Conservation (phyloP, 2,888 invertebrate genomes). For the Epistrophella euchroma region DNA sequence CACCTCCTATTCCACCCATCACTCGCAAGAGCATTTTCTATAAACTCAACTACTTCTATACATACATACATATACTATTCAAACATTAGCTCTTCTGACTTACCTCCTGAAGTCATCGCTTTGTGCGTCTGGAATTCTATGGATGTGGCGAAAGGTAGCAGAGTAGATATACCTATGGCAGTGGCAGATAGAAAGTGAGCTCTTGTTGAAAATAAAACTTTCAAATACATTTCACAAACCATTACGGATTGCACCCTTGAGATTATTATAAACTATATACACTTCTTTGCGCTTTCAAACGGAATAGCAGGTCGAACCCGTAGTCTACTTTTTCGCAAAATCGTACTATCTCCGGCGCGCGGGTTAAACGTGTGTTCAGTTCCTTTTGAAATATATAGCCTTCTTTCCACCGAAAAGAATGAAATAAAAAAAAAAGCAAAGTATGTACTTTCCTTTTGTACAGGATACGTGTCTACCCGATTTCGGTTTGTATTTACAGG, state of each 20-base stretch:
- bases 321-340: slow-evolving; percentile 26
- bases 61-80: neutral
- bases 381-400: slow-evolving; percentile 15
- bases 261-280: slow-evolving; percentile 44
- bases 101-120: slow-evolving; percentile 48
- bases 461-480: slow-evolving; percentile 39
- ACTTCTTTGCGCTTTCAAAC: slow-evolving; percentile 7
- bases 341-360: slow-evolving; percentile 15
- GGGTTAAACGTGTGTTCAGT: slow-evolving; percentile 35
- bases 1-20: neutral
- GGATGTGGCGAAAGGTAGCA: slow-evolving; percentile 11
- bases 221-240: slow-evolving; percentile 71
- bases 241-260: slow-evolving; percentile 71
- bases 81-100: slow-evolving; percentile 39
- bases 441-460: slow-evolving; percentile 57
- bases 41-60: neutral
- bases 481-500: neutral
- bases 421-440: slow-evolving; percentile 21
- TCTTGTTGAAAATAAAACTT: slow-evolving; percentile 73
- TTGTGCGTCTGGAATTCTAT: slow-evolving; percentile 30
- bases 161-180: too few relatives aligned
- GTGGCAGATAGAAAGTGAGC: slow-evolving; percentile 29
- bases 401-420: neutral
- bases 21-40: neutral
- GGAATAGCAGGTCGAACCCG: neutral